A percentile compares a stretch with the other conserved stretches of the same genome.
Conservation (phyloP, 64 coral and sea anemone species). For the Catalaphyllia jardinei region DNA sequence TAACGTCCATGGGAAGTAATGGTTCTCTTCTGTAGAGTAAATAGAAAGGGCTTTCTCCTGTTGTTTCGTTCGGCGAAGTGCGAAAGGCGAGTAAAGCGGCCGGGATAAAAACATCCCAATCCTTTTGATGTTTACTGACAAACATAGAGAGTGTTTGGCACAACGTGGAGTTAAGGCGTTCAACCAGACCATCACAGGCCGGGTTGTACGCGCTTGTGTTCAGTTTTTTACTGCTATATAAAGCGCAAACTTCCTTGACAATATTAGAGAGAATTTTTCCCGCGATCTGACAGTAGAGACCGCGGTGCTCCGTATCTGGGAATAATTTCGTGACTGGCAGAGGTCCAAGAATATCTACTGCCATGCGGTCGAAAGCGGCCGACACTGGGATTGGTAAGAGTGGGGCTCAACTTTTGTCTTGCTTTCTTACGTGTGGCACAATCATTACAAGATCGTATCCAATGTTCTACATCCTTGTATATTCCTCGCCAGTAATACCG, state of each 20-base stretch:
- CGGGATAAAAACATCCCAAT: constrained; percentile 16
- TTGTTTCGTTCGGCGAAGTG: background rate
- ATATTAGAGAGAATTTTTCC: constrained; percentile 28
- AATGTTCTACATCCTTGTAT: no score
- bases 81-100: constrained; percentile 1
- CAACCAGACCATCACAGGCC: background rate
- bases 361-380: constrained; percentile 42
- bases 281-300: constrained; percentile 1
- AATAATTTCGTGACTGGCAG: constrained; percentile 40
- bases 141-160: constrained; percentile 5
- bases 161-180: background rate
- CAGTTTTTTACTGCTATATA: background rate
- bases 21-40: background rate
- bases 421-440: no score
- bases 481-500: no score
- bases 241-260: constrained; percentile 1
- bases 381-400: no score
- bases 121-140: constrained; percentile 4
- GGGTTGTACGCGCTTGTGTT: no score
- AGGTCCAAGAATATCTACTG: constrained; percentile 40
- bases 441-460: no score
- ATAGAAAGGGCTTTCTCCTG: background rate
- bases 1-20: constrained; percentile 14
- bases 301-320: no score
- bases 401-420: no score